Evolutionary conservation across 2,113 vertebrate genomes (phyloP), one percentile per base, ranked within the genome.

Genomic region (Podarcis raffonei): DNA sequence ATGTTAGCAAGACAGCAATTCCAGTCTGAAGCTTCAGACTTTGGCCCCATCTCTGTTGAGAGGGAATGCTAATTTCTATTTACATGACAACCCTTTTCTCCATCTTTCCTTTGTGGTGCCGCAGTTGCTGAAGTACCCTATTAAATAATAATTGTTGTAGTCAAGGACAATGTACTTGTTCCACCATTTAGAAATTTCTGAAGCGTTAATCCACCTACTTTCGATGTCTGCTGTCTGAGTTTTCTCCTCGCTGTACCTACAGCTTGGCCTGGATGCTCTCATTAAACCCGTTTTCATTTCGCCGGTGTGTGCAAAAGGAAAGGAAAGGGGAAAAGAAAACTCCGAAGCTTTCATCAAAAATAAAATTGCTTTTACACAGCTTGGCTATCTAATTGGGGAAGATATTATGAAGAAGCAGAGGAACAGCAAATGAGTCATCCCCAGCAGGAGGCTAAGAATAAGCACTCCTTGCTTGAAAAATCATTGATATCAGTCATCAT

Each of bases 201-300:
- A 92, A 95, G 92, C 77, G 57, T 92, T 94, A 93, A 92, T 91
- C 85, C 35, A 84, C 0, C 2, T 59, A 92, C 48, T 18, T 94
- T 62, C 71, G 86, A 83, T 88, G 86, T 81, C 86, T 91, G 77
- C 48, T 90, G 78, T 89, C 86, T 94, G 37, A 66, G 32, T 85
- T 80, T 89, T 48, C 5, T 42, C 59, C 32, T 62, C 87, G 32
- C 32, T 85, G 75, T 91, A 83, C 76, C 57, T 87, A 90, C 91
- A 74, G 57, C 39, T 35, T 87, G 68, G 85, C 83, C 20, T 94
- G 30, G 53, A 83, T 91, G 78, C n/a, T 93, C 78, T 93, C 92
- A 95, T 94, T 94, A 94, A 94, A 81, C 22, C n/a, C 16, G 66
- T 92, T 94, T 95, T 93, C 84, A 91, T 92, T 91, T 93, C 90